Evolutionary conservation across 2,113 vertebrate species (phyloP).

Genomic region (Neodontobutis hainanensis): DNA sequence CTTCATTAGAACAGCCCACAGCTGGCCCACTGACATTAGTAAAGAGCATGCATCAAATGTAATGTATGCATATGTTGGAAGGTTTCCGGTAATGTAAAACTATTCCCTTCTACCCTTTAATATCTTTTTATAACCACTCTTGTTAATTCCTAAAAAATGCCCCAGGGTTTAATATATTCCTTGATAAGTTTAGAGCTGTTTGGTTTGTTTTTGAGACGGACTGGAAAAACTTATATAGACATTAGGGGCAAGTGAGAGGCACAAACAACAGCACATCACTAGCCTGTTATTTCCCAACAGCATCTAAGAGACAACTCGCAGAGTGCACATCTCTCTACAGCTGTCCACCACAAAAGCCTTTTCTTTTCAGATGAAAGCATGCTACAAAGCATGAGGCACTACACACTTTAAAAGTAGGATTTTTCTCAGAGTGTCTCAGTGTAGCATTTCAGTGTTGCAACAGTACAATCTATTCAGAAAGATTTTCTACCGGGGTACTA

Average conservation of each 20-base stretch:
- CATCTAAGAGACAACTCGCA: constrained; percentile 16
- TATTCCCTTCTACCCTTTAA: too few species aligned
- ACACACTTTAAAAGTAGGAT: background rate
- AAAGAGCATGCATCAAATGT: too few species aligned
- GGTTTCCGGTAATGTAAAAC: too few species aligned
- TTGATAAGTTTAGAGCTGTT: too few species aligned
- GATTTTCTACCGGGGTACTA: background rate
- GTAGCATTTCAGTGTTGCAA: constrained; percentile 14
- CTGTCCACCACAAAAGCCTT: constrained; percentile 44
- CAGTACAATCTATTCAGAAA: constrained; percentile 4
- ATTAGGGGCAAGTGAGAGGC: constrained; percentile 16
- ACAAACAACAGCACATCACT: constrained; percentile 33
- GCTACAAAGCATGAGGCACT: background rate
- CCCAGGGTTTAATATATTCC: too few species aligned
- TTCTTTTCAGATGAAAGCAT: constrained; percentile 18
- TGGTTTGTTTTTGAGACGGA: too few species aligned
- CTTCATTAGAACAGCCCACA: constrained; percentile 18
- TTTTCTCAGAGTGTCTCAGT: background rate
- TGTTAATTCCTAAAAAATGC: too few species aligned
- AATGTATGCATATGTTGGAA: too few species aligned
- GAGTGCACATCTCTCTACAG: constrained; percentile 33
- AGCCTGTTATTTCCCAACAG: constrained; percentile 23
- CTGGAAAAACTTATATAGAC: constrained; percentile 8
- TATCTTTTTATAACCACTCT: too few species aligned
- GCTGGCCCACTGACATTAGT: background rate